Base-by-base conservation (phyloP, 2,888 invertebrate species). In the Taphrorychus bicolor region DNA sequence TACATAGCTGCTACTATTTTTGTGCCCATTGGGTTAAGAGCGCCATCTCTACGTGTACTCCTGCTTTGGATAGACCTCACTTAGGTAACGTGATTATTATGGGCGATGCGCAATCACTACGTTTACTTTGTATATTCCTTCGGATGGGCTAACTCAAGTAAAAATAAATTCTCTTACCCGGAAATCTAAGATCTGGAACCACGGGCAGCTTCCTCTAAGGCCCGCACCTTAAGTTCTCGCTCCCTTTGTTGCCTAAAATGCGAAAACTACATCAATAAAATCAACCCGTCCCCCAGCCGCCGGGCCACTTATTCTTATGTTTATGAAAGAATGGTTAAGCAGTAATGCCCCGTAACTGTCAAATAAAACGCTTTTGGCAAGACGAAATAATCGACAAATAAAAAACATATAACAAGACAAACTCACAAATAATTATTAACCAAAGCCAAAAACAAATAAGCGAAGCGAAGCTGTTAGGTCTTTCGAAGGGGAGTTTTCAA, bases 131-230 rank as follows among this genome's bases (percentile, higher is more conserved):
- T n/a, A n/a, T n/a, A n/a, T n/a, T n/a, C n/a, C n/a, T n/a, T n/a
- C n/a, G n/a, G n/a, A n/a, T n/a, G n/a, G n/a, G n/a, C n/a, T n/a
- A n/a, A n/a, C n/a, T n/a, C n/a, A n/a, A n/a, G n/a, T n/a, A n/a
- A n/a, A n/a, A n/a, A n/a, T n/a, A n/a, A n/a, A n/a, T n/a, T n/a
- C n/a, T 32, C 62, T 58, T 59, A 59, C 53, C 32, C 48, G 42
- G n/a, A 14, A 14, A 21, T 51, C 19, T 51, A 51, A 21, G 51
- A 52, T 78, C 88, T 83, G 74, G 88, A 87, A 78, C 88, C 91
- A 79, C 93, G 87, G 73, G 93, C 92, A 73, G 94, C 93, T 84
- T 93, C 93, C 84, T 93, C 93, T 76, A 93, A 85, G 73, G 92
- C 92, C 78, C 93, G 88, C 79, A 93, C 91, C 85, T 93, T 93